Percentiles rank a stretch among this genome's conserved stretches.
phyloP scores from a whole-genome alignment of 2,113 vertebrate species.

The Larimichthys polyactis region DNA sequence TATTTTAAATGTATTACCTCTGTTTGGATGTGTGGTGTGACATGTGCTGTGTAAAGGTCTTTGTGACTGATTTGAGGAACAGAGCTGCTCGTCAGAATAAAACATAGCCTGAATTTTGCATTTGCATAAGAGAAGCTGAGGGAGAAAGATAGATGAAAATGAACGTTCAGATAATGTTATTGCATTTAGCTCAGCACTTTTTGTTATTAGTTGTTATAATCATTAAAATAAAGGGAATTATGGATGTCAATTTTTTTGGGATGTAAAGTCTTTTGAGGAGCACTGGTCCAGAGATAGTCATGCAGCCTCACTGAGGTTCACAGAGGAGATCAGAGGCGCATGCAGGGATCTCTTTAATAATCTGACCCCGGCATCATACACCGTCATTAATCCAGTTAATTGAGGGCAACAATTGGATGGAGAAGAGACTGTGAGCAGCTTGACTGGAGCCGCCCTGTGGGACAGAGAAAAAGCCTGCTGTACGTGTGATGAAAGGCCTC shows the following conservation, averaged over 20 bases:
- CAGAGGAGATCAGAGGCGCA: conserved; percentile 1
- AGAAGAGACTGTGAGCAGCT: conserved; percentile 7
- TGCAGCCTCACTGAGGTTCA: background rate
- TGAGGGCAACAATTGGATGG: conserved; percentile 1
- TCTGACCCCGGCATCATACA: background rate
- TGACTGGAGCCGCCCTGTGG: background rate
- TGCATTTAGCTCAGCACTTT: too few relatives aligned
- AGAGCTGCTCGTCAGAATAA: too few relatives aligned
- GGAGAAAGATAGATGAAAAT: too few relatives aligned
- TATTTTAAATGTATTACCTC: too few relatives aligned
- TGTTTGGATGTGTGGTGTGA: too few relatives aligned
- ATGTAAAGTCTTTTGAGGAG: background rate
- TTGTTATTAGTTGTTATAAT: background rate
- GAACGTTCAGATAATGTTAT: too few relatives aligned
- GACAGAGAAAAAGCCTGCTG: background rate
- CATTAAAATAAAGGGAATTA: too few relatives aligned
- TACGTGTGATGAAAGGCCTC: background rate
- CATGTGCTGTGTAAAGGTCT: too few relatives aligned
- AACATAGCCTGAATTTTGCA: too few relatives aligned
- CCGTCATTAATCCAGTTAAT: conserved; percentile 18
- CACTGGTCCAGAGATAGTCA: background rate
- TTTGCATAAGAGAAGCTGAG: too few relatives aligned
- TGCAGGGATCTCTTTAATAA: conserved; percentile 16
- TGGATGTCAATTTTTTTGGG: too few relatives aligned
- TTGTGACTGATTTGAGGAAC: too few relatives aligned